Conservation (phyloP, 2,888 invertebrate species). For the Geophilus truncorum region DNA sequence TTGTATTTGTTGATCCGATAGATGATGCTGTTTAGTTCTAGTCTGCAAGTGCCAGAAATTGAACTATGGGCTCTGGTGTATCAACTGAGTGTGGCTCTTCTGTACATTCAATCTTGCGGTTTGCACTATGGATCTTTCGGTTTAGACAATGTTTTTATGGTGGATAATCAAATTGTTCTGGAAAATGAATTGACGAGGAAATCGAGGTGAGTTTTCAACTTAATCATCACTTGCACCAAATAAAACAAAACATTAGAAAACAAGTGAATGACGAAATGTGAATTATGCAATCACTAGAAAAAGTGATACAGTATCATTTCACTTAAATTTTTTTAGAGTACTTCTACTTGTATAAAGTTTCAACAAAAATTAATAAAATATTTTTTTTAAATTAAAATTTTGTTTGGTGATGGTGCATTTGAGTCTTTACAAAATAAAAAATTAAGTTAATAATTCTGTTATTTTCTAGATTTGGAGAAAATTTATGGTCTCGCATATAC, state of each 20-base stretch:
- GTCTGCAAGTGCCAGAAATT: conserved; percentile 42
- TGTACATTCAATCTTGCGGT: conserved; percentile 40
- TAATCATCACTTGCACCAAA: too few relatives aligned
- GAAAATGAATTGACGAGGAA: conserved; percentile 39
- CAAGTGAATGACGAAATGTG: too few relatives aligned
- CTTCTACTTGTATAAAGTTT: too few relatives aligned
- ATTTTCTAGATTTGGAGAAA: not conserved
- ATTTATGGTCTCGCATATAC: not conserved
- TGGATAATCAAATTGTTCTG: conserved; percentile 36
- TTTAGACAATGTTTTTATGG: conserved; percentile 38
- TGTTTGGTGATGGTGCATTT: too few relatives aligned
- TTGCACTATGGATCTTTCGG: conserved; percentile 36
- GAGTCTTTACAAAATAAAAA: too few relatives aligned
- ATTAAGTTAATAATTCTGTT: too few relatives aligned
- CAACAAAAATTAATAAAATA: not conserved
- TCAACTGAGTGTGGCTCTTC: conserved; percentile 43
- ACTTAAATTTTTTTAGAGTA: too few relatives aligned
- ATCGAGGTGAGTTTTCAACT: conserved; percentile 31
- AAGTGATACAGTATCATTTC: too few relatives aligned
- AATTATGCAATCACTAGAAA: too few relatives aligned
- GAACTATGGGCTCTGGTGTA: conserved; percentile 42
- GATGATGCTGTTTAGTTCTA: conserved; percentile 40
- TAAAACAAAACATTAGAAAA: too few relatives aligned
- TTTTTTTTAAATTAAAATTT: not conserved
- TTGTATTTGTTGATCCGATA: not conserved